These are phyloP conservation scores for Gymnothorax javanicus DNA, from an alignment of 2,797 vertebrate genomes.

Conservation along the genomic window DNA sequence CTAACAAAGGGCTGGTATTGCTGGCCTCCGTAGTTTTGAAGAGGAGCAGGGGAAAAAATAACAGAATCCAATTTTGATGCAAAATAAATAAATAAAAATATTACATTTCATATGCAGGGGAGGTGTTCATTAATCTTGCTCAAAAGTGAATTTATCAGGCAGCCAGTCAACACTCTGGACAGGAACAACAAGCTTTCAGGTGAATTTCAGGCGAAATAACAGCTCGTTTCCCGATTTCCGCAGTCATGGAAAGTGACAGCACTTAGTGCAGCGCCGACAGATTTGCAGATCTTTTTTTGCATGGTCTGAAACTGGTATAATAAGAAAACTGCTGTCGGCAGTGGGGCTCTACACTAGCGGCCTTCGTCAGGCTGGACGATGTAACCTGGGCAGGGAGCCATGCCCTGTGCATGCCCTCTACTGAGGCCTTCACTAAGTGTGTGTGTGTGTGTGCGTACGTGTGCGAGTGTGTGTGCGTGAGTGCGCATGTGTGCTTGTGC, in stretches of 20 bases:
- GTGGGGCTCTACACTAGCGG: background rate
- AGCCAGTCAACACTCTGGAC: constrained; percentile 29
- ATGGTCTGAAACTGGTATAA: background rate
- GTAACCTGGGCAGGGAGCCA: no score
- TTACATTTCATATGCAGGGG: constrained; percentile 37
- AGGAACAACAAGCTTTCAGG: background rate
- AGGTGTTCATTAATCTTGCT: constrained; percentile 62
- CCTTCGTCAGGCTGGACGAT: background rate
- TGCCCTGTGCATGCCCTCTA: no score
- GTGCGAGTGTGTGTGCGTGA: background rate
- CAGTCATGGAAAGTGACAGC: constrained; percentile 59
- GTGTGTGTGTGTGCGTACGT: background rate
- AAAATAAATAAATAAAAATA: constrained; percentile 27
- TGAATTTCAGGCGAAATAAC: background rate
- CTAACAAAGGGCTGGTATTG: background rate
- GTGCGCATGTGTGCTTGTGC: background rate
- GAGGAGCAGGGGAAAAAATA: constrained; percentile 4
- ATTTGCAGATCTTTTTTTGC: background rate
- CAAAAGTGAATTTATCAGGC: constrained; percentile 64
- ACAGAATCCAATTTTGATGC: constrained; percentile 47
- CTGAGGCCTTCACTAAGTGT: background rate
- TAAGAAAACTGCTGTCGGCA: background rate
- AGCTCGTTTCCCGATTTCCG: constrained; percentile 51
- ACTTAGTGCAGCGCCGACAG: background rate
- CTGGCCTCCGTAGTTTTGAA: background rate